Conservation (phyloP, 2,797 vertebrate genomes). For the Paguma larvata region DNA sequence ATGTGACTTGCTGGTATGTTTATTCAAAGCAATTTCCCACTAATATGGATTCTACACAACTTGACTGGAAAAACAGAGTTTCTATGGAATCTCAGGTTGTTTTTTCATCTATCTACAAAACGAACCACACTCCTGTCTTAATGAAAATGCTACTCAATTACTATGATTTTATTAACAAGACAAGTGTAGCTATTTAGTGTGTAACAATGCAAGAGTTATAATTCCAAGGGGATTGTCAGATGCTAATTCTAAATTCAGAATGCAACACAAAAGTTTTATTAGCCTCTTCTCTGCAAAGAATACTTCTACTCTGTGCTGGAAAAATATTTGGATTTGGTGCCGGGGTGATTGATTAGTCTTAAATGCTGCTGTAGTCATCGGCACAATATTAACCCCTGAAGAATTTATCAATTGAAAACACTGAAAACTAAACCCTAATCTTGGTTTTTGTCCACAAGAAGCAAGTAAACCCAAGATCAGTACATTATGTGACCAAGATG, state of each 20-base stretch:
- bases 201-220: slow-evolving; percentile 83
- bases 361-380: slow-evolving; percentile 1
- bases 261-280: slow-evolving; percentile 78
- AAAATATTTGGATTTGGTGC: slow-evolving; percentile 73
- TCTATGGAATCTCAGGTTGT: slow-evolving; percentile 80
- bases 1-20: slow-evolving; percentile 81
- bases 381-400: slow-evolving; percentile 1
- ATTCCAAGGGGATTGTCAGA: slow-evolving; percentile 85
- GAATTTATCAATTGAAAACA: slow-evolving; percentile 24
- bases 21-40: slow-evolving; percentile 83
- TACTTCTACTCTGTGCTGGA: slow-evolving; percentile 60
- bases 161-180: slow-evolving; percentile 85
- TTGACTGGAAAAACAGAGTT: slow-evolving; percentile 52
- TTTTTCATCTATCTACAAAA: slow-evolving; percentile 81
- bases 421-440: slow-evolving; percentile 34
- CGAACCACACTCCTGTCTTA: slow-evolving; percentile 82
- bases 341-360: slow-evolving; percentile 30
- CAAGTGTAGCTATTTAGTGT: slow-evolving; percentile 80
- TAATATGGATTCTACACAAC: slow-evolving; percentile 35
- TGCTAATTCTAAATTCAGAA: slow-evolving; percentile 84
- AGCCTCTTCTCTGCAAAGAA: slow-evolving; percentile 71
- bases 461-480: background rate
- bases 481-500: background rate
- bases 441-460: slow-evolving; percentile 24
- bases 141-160: slow-evolving; percentile 84